phyloP scores from a whole-genome alignment of 2,888 invertebrate species.

The Drymonia ruficornis region DNA sequence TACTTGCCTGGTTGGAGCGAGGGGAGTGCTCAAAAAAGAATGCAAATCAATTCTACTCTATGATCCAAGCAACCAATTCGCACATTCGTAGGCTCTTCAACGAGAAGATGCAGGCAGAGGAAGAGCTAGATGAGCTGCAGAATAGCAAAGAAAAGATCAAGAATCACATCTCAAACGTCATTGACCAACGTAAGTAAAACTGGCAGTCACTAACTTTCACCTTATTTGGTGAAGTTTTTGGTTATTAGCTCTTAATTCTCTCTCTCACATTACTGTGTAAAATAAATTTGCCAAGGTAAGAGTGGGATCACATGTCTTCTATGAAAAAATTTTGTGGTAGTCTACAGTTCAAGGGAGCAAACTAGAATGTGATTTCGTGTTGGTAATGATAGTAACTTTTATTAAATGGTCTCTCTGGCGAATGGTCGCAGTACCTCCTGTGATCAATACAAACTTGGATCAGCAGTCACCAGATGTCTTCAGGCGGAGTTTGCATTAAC shows the following conservation, averaged over 20 bases:
- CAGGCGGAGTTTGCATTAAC: slow-evolving; percentile 26
- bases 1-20: slow-evolving; percentile 96
- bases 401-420: slow-evolving; percentile 37
- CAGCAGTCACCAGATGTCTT: slow-evolving; percentile 40
- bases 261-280: slow-evolving; percentile 22
- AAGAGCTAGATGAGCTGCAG: slow-evolving; percentile 95
- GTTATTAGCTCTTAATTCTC: slow-evolving; percentile 15
- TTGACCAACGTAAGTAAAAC: slow-evolving; percentile 94
- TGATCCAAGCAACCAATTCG: slow-evolving; percentile 97
- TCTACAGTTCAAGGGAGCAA: slow-evolving; percentile 12
- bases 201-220: not conserved
- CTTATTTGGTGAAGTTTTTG: slow-evolving; percentile 17
- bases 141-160: slow-evolving; percentile 94
- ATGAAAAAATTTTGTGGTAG: slow-evolving; percentile 15
- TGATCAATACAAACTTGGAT: slow-evolving; percentile 36
- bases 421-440: slow-evolving; percentile 17
- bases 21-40: slow-evolving; percentile 97
- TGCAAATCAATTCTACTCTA: slow-evolving; percentile 96
- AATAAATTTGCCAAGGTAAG: slow-evolving; percentile 47
- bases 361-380: slow-evolving; percentile 8
- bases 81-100: slow-evolving; percentile 93
- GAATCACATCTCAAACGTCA: slow-evolving; percentile 92
- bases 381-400: not conserved
- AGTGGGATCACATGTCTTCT: slow-evolving; percentile 27
- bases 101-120: slow-evolving; percentile 94